Percentiles rank a stretch among this genome's conserved stretches.
phyloP scores from a whole-genome alignment of 2,797 vertebrate genomes.

The Leptoclinus maculatus region DNA sequence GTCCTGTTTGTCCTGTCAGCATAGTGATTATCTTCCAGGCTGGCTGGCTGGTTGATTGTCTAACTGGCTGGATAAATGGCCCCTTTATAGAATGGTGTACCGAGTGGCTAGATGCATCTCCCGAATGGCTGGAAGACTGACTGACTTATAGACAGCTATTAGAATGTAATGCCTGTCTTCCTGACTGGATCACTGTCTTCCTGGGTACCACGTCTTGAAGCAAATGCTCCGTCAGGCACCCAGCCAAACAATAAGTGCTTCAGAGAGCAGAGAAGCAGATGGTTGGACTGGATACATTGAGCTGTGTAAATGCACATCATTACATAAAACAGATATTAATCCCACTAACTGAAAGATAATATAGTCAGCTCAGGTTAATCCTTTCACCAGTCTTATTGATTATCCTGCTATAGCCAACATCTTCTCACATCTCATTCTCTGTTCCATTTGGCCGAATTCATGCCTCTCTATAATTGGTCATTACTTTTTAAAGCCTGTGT shows the following conservation, averaged over 20 bases:
- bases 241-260: slow-evolving; percentile 36
- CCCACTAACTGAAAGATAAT: slow-evolving; percentile 7
- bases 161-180: slow-evolving; percentile 32
- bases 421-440: slow-evolving; percentile 20
- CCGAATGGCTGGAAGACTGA: slow-evolving; percentile 22
- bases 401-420: slow-evolving; percentile 10
- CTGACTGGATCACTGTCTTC: slow-evolving; percentile 35
- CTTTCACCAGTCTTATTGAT: slow-evolving; percentile 37
- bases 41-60: slow-evolving; percentile 13
- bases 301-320: slow-evolving; percentile 28
- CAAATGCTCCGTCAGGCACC: slow-evolving; percentile 30
- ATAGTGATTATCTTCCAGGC: not conserved
- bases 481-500: slow-evolving; percentile 54
- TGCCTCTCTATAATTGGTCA: slow-evolving; percentile 40
- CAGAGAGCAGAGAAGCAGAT: slow-evolving; percentile 40
- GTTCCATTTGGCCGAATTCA: slow-evolving; percentile 22
- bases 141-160: slow-evolving; percentile 32
- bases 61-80: slow-evolving; percentile 20
- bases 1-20: slow-evolving; percentile 4
- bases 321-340: slow-evolving; percentile 24
- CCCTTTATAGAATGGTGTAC: not conserved
- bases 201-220: slow-evolving; percentile 9
- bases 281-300: slow-evolving; percentile 29
- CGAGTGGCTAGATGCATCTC: slow-evolving; percentile 2
- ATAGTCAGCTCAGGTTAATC: slow-evolving; percentile 15